Conservation (phyloP, 2,113 vertebrate species). For the Isurus oxyrinchus region DNA sequence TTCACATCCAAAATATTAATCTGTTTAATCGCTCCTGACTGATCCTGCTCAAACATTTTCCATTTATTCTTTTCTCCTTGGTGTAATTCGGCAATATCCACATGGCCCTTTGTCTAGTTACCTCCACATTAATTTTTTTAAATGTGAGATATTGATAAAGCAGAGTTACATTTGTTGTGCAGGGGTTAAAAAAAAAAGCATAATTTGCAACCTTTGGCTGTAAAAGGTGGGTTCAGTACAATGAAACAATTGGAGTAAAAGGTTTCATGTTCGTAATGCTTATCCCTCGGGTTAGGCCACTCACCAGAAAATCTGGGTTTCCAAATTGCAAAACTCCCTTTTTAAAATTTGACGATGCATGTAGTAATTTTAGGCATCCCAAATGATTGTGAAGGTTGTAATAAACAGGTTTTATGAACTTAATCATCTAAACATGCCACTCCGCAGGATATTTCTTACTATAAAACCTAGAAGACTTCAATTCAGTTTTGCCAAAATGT, state of each 20-base stretch:
- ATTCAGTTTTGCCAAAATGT: neutral
- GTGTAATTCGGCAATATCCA: neutral
- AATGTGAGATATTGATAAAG: neutral
- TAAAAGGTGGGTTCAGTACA: neutral
- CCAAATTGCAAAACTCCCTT: neutral
- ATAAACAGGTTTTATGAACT: neutral
- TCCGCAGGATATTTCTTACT: neutral
- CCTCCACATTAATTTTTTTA: neutral
- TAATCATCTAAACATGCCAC: neutral
- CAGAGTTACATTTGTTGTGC: neutral
- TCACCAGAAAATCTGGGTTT: neutral
- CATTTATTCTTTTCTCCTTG: neutral
- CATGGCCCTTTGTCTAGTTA: neutral
- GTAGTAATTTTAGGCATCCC: neutral
- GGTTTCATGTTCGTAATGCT: neutral
- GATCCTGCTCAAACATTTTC: neutral
- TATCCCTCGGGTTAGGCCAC: neutral
- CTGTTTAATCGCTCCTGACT: neutral
- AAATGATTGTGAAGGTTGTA: neutral
- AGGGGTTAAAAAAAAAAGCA: neutral
- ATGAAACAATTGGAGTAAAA: neutral
- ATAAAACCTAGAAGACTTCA: neutral
- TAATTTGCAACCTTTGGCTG: neutral
- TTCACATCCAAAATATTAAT: neutral
- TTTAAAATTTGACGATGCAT: neutral